phyloP scores from a whole-genome alignment of 2,113 vertebrate species.

The Trematomus loennbergii region DNA sequence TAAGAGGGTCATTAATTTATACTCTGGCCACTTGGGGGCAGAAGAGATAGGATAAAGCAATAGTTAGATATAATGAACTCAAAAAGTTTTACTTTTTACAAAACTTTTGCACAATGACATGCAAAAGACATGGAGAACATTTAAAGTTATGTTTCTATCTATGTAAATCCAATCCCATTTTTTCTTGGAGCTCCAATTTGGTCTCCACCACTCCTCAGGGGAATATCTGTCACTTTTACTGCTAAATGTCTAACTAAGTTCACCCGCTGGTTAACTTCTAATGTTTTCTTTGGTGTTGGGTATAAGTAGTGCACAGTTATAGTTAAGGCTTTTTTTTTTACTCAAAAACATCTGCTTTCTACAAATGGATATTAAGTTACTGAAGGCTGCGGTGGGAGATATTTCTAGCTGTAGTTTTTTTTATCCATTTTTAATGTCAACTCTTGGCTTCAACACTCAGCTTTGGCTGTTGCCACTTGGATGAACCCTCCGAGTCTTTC shows the following conservation, averaged over 20 bases:
- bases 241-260: neutral
- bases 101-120: neutral
- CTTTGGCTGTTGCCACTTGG: slow-evolving; percentile 37
- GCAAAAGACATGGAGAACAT: neutral
- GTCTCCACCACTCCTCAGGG: neutral
- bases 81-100: too few relatives aligned
- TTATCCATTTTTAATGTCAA: slow-evolving; percentile 23
- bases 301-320: neutral
- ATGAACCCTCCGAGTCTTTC: slow-evolving; percentile 54
- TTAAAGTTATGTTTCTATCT: neutral
- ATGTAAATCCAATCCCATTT: neutral
- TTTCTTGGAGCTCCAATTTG: neutral
- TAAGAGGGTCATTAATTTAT: too few relatives aligned
- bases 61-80: too few relatives aligned
- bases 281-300: neutral
- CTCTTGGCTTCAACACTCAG: slow-evolving; percentile 31
- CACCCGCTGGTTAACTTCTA: neutral
- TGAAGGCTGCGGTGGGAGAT: neutral
- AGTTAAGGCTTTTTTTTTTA: neutral
- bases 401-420: neutral
- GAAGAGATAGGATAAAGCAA: too few relatives aligned
- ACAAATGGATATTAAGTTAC: neutral
- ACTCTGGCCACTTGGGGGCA: too few relatives aligned
- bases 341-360: neutral
- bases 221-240: neutral